These are phyloP conservation scores for Pyrrhopygopsis socrates DNA, from an alignment of 2,888 invertebrate genomes.

Conservation along the genomic window DNA sequence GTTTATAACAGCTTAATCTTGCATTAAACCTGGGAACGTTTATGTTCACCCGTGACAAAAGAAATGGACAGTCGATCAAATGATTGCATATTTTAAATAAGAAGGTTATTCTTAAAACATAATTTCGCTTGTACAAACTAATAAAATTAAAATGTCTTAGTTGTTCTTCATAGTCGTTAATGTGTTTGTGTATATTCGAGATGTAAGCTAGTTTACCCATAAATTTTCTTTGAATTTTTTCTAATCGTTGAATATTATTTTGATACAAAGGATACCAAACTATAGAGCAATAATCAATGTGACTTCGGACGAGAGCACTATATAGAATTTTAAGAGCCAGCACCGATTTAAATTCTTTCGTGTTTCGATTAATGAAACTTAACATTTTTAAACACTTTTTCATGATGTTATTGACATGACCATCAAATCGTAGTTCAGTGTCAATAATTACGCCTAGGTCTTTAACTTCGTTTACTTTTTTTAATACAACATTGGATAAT, in stretches of 20 bases:
- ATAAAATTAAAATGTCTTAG: too few relatives aligned
- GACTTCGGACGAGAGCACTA: conserved; percentile 4
- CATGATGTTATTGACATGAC: neutral
- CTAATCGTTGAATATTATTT: conserved; percentile 22
- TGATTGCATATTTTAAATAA: too few relatives aligned
- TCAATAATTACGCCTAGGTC: conserved; percentile 16
- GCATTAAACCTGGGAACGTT: too few relatives aligned
- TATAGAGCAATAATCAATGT: neutral
- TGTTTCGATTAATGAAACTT: neutral
- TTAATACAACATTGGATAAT: neutral
- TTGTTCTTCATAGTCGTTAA: too few relatives aligned
- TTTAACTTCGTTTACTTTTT: conserved; percentile 10
- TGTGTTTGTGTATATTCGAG: too few relatives aligned
- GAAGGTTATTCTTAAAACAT: too few relatives aligned
- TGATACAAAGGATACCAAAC: conserved; percentile 2
- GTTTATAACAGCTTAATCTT: too few relatives aligned
- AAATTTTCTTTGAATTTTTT: neutral
- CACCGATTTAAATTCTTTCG: neutral
- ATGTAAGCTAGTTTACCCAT: too few relatives aligned
- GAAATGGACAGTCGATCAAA: too few relatives aligned
- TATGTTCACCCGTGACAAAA: too few relatives aligned
- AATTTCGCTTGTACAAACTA: too few relatives aligned
- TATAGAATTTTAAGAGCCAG: conserved; percentile 8
- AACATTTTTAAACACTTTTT: conserved; percentile 23
- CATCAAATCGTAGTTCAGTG: conserved; percentile 8